Percentiles rank a stretch among this genome's conserved stretches.
Conservation (phyloP, 2,113 vertebrate genomes). For the Mormyrus lacerda region DNA sequence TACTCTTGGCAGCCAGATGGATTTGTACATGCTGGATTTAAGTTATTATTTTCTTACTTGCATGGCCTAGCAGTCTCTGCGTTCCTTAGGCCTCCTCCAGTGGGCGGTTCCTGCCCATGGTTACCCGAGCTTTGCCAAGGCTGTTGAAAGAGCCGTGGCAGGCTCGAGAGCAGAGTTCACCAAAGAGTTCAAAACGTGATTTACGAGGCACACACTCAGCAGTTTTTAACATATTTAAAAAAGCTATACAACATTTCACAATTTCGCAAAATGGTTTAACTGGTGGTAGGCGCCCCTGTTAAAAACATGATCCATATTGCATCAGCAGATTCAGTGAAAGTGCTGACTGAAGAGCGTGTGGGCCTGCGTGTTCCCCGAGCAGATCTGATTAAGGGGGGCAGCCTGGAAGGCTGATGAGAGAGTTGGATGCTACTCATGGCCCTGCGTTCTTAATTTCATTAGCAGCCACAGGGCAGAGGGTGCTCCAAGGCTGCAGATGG, state of each 20-base stretch:
- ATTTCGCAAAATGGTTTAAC: not conserved
- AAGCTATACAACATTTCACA: not conserved
- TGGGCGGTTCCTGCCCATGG: not conserved
- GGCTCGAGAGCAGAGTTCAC: not conserved
- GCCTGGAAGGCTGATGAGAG: not conserved
- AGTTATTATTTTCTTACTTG: not conserved
- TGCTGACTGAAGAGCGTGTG: not conserved
- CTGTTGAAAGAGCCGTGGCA: not conserved
- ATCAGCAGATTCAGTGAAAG: not conserved
- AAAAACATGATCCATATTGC: not conserved
- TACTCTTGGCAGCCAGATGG: not conserved
- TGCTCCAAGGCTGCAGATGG: not conserved
- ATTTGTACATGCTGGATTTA: not conserved
- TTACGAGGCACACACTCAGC: constrained; percentile 1
- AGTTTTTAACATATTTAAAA: not conserved
- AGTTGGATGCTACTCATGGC: too few relatives aligned
- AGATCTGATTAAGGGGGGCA: not conserved
- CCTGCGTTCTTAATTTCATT: not conserved
- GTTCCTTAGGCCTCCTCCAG: not conserved
- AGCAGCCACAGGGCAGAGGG: not conserved
- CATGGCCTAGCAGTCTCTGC: not conserved
- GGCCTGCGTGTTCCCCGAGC: not conserved
- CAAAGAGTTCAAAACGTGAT: not conserved
- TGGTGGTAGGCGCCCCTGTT: not conserved
- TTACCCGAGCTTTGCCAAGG: not conserved